Evolutionary conservation across 2,113 vertebrate genomes (phyloP).

Genomic region (Saguinus imperator): DNA sequence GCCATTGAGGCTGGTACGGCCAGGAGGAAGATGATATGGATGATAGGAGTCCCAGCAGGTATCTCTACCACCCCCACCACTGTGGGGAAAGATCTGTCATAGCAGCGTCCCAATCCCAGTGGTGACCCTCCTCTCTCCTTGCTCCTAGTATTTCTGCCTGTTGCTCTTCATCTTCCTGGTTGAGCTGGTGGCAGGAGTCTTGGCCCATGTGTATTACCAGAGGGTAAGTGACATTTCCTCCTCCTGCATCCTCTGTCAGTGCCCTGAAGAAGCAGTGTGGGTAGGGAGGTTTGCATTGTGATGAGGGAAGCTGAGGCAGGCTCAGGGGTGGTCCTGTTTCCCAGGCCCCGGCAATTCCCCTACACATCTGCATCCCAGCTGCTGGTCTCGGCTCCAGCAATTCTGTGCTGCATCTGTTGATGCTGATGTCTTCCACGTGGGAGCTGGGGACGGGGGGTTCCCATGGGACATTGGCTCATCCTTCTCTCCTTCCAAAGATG

Average conservation of each 20-base stretch:
- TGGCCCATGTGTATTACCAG: slow-evolving; percentile 92
- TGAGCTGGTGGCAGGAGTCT: slow-evolving; percentile 90
- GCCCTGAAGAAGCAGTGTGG: fast-evolving
- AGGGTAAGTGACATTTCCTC: slow-evolving; percentile 83
- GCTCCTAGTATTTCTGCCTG: slow-evolving; percentile 87
- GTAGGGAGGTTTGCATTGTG: no score
- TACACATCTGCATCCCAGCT: not conserved
- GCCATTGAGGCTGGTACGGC: not conserved
- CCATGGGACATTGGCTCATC: fast-evolving
- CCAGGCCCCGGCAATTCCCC: not conserved
- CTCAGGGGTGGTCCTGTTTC: fast-evolving
- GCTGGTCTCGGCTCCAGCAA: fast-evolving
- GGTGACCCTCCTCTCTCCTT: slow-evolving; percentile 52
- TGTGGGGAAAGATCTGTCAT: not conserved
- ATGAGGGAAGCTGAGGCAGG: not conserved
- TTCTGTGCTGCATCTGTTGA: not conserved
- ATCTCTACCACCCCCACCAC: not conserved
- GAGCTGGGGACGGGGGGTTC: not conserved
- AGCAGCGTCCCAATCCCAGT: fast-evolving
- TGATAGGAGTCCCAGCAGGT: not conserved
- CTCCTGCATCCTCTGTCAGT: not conserved
- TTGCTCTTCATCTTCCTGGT: slow-evolving; percentile 87
- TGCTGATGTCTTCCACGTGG: not conserved
- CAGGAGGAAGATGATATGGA: no score
- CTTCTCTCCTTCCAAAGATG: no score